Evolutionary conservation across 2,797 vertebrate genomes (phyloP).

Genomic region (Leptodactylus fallax): DNA sequence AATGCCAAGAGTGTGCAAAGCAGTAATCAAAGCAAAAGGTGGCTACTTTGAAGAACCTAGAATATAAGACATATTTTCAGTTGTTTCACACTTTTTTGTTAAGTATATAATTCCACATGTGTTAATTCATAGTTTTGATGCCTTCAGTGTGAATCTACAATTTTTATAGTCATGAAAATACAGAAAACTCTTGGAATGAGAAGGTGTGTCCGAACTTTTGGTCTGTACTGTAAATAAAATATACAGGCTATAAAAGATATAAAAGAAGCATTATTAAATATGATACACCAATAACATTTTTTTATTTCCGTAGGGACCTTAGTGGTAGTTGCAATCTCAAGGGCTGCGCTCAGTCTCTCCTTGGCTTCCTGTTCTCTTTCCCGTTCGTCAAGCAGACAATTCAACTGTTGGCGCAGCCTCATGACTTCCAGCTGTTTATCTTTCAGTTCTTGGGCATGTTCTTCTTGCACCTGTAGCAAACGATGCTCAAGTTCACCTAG

Average conservation of each 20-base stretch:
- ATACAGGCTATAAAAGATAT: neutral
- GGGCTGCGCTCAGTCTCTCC: constrained; percentile 70
- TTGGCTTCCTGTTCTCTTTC: constrained; percentile 72
- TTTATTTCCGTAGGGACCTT: constrained; percentile 72
- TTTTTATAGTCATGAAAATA: too few relatives aligned
- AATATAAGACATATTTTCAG: too few relatives aligned
- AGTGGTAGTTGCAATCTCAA: constrained; percentile 72
- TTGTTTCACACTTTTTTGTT: too few relatives aligned
- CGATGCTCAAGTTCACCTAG: constrained; percentile 74
- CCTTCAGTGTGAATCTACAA: too few relatives aligned
- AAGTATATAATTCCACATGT: too few relatives aligned
- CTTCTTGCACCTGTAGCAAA: constrained; percentile 71
- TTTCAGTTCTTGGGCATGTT: constrained; percentile 75
- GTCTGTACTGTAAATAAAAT: too few relatives aligned
- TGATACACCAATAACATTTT: neutral
- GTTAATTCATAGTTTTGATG: too few relatives aligned
- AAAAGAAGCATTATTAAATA: neutral
- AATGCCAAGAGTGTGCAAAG: too few relatives aligned
- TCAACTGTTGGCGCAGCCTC: constrained; percentile 71
- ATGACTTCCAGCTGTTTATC: constrained; percentile 71
- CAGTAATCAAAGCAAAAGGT: too few relatives aligned
- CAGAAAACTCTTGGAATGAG: too few relatives aligned
- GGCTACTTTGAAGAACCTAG: too few relatives aligned
- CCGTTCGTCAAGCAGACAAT: constrained; percentile 69
- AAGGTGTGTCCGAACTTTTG: too few relatives aligned